Conservation (phyloP, 2,888 invertebrate genomes). For the Meloe dianella region DNA sequence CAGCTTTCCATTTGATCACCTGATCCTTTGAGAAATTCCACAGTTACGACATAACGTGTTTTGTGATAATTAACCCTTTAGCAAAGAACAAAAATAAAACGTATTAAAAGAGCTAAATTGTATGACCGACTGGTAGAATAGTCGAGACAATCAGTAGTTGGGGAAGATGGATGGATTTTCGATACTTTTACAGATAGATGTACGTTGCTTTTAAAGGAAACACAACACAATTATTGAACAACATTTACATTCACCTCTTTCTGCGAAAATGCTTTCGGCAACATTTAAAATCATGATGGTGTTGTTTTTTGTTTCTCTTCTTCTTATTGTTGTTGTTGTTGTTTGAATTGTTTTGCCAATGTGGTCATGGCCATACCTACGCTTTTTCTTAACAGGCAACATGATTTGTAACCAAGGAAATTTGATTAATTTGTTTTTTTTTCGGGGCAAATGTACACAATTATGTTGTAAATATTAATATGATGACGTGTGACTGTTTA, state of each 20-base stretch:
- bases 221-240: background rate
- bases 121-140: background rate
- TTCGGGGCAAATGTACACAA: no score
- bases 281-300: background rate
- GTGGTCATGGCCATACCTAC: constrained; percentile 2
- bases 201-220: background rate
- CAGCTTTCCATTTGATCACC: background rate
- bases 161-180: background rate
- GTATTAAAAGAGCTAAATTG: background rate
- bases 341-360: background rate
- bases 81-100: background rate
- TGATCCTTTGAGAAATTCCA: background rate
- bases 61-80: background rate
- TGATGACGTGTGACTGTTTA: no score
- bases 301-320: background rate
- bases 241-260: background rate
- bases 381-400: background rate
- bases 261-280: constrained; percentile 1
- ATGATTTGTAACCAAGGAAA: background rate
- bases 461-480: no score
- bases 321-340: background rate
- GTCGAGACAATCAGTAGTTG: background rate
- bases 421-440: background rate
- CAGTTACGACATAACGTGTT: background rate
- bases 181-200: background rate